phyloP scores from a whole-genome alignment of 2,113 vertebrate species.

The Malurus elegans region DNA sequence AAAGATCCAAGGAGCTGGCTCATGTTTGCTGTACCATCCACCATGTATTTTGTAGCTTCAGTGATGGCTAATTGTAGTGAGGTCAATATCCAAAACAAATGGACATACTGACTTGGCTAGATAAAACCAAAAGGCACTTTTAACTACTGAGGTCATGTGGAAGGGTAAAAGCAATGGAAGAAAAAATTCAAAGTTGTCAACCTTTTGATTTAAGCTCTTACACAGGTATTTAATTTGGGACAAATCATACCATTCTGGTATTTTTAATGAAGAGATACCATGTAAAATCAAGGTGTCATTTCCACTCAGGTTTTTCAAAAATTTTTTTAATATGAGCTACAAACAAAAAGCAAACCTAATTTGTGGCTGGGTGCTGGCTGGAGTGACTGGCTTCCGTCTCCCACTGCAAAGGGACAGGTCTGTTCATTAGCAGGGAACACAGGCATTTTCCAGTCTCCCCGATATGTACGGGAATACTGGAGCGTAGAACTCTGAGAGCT shows the following conservation, averaged over 20 bases:
- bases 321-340: not conserved
- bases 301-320: not conserved
- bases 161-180: not conserved
- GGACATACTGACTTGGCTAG: not conserved
- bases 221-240: not conserved
- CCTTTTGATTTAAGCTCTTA: not conserved
- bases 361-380: not conserved
- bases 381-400: not conserved
- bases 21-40: not conserved
- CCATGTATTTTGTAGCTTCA: not conserved
- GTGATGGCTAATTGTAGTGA: not conserved
- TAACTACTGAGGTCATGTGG: not conserved
- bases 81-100: not conserved
- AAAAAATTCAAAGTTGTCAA: not conserved
- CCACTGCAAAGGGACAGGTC: not conserved
- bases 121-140: not conserved
- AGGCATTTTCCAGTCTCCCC: not conserved
- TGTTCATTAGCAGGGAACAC: not conserved
- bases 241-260: not conserved
- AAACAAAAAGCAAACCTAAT: not conserved
- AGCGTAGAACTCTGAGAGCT: not conserved
- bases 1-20: not conserved
- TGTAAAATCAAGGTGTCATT: not conserved
- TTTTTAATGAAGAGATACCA: not conserved
- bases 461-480: accelerated